These are phyloP conservation scores for Ia io DNA, from an alignment of 2,113 vertebrate genomes.

Conservation along the genomic window DNA sequence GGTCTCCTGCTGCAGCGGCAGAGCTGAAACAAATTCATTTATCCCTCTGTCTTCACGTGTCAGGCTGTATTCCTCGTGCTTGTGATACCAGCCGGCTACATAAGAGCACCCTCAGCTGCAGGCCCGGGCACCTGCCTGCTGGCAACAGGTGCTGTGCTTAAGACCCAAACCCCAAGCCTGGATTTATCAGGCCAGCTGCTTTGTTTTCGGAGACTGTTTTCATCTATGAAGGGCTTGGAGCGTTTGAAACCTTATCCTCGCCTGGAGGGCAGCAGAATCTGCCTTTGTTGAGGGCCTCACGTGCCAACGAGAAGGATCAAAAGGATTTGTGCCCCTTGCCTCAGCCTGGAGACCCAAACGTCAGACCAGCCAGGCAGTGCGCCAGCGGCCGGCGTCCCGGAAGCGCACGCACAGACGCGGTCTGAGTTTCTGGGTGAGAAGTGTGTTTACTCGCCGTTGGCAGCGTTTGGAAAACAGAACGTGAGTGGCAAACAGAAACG, in stretches of 20 bases:
- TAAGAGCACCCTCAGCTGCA: slow-evolving; percentile 12
- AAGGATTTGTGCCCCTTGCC: slow-evolving; percentile 21
- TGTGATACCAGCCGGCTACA: not conserved
- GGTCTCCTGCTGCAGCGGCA: not conserved
- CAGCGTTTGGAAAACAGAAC: not conserved
- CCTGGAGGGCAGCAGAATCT: not conserved
- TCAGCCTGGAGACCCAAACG: slow-evolving; percentile 21
- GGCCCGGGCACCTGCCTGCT: not conserved
- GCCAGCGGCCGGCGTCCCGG: too few relatives aligned
- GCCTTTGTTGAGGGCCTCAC: not conserved
- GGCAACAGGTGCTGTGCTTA: slow-evolving; percentile 53
- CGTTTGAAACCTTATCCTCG: slow-evolving; percentile 23
- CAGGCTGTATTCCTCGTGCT: not conserved
- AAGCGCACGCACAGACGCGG: too few relatives aligned
- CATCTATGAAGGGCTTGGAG: not conserved
- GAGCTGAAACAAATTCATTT: not conserved
- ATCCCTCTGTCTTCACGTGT: not conserved
- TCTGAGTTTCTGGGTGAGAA: not conserved
- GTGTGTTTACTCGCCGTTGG: not conserved
- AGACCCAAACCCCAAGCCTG: not conserved
- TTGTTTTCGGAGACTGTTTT: not conserved
- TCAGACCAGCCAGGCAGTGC: not conserved
- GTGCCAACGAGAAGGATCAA: not conserved
- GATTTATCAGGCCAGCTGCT: slow-evolving; percentile 25
- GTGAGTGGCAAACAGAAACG: not conserved